Evolutionary conservation across 1,140 invertebrate species (phyloP).

Genomic region (Papilio xuthus): DNA sequence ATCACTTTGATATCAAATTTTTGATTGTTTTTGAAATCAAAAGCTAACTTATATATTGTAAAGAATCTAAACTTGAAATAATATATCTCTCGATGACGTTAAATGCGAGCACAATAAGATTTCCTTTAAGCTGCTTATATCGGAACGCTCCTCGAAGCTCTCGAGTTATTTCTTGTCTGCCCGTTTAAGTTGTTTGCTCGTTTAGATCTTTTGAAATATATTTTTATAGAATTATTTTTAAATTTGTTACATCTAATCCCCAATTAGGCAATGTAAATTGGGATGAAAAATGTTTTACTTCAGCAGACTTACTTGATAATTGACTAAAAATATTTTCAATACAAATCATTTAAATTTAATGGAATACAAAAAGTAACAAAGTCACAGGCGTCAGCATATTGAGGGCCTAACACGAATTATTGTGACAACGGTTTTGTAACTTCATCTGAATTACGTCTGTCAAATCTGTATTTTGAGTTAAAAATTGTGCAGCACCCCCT

Average conservation of each 20-base stretch:
- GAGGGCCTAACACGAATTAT: too few relatives aligned
- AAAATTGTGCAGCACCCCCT: too few relatives aligned
- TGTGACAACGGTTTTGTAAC: too few relatives aligned
- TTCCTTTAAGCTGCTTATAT: not conserved
- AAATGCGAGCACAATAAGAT: not conserved
- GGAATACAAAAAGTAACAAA: too few relatives aligned
- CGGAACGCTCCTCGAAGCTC: not conserved
- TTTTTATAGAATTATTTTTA: not conserved
- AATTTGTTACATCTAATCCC: not conserved
- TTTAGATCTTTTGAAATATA: not conserved
- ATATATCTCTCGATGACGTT: not conserved
- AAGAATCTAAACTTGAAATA: not conserved
- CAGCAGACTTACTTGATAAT: too few relatives aligned
- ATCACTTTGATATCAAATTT: not conserved
- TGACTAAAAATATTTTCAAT: too few relatives aligned
- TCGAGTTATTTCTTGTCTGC: not conserved
- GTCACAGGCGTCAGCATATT: too few relatives aligned
- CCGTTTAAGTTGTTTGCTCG: constrained; percentile 1
- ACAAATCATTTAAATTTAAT: too few relatives aligned
- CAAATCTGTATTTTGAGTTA: too few relatives aligned
- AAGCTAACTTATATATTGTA: not conserved
- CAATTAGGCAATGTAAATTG: too few relatives aligned
- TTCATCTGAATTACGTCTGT: too few relatives aligned
- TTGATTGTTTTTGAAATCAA: not conserved
- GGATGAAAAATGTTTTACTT: too few relatives aligned